phyloP scores from a whole-genome alignment of 2,797 vertebrate genomes.

The Pangasius larnaudii region DNA sequence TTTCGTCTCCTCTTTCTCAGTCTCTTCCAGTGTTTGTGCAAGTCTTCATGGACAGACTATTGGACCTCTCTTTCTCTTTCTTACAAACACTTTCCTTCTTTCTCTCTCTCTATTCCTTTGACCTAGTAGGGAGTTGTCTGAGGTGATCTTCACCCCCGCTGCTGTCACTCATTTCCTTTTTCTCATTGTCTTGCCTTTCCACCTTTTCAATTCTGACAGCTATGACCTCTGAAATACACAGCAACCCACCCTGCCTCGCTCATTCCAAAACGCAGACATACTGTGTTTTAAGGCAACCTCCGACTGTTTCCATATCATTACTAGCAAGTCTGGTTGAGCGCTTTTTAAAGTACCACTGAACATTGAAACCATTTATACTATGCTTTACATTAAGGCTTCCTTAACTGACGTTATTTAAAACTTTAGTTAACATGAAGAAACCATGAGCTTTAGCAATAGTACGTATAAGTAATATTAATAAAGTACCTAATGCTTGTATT shows the following conservation, averaged over 20 bases:
- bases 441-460: background rate
- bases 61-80: background rate
- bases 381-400: background rate
- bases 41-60: too few species aligned
- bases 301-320: background rate
- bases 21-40: background rate
- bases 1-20: background rate
- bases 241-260: background rate
- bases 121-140: constrained; percentile 8
- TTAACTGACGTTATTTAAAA: background rate
- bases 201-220: constrained; percentile 18
- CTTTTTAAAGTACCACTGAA: background rate
- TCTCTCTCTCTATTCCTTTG: background rate
- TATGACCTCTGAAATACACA: constrained; percentile 11
- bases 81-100: constrained; percentile 10
- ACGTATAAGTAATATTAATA: too few species aligned
- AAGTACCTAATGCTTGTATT: too few species aligned
- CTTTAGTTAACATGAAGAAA: background rate
- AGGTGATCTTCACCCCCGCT: constrained; percentile 38
- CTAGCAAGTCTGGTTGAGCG: background rate
- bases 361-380: background rate
- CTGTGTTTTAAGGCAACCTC: background rate
- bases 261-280: constrained; percentile 1
- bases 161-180: constrained; percentile 38
- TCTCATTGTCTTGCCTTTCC: constrained; percentile 7